Base-by-base conservation (phyloP, 2,797 vertebrate species). In the Kryptolebias ocellatus region DNA sequence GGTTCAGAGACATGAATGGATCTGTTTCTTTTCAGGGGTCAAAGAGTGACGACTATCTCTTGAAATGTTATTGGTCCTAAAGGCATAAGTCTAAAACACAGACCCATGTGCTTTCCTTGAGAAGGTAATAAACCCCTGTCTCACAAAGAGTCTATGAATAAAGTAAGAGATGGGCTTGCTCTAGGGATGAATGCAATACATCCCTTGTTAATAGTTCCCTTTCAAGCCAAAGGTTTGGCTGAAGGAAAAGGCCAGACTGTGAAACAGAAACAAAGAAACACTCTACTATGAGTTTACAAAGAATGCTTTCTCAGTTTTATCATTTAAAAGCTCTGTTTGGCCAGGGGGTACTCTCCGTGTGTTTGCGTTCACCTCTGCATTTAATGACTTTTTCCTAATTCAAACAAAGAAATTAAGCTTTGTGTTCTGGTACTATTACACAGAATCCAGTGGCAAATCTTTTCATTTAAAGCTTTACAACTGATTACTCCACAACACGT, bases 101-200 rank as follows among this genome's bases (percentile, higher is more conserved):
- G 64, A 74, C 78, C 88, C 89, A 88, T 86, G 86, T 90, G 86
- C 81, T 89, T 79, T 83, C 66, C 84, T 80, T 87, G 58, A 73
- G 75, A 90, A 90, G 90, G 92, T 90, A 81, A 88, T 92, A 89
- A 91, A 91, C 75, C 62, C n/a, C 72, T 62, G 44, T 85, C 75
- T 88, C 81, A 84, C 83, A 85, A 83, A 83, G 83, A 83, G 73
- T 76, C 85, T 78, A 74, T 89, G 83, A 93, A 92, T 89, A 90
- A 84, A 79, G 74, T 20, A 20, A 61, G 74, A 72, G 76, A 63
- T 65, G 17, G 28, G 69, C 56, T 88, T 42, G 87, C 90, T 93
- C 59, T 67, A 78, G 88, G 88, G 76, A 84, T 72, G 65, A 59
- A 80, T 80, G 71, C 84, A 91, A 89, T 80, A 74, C 85, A 81